Base-by-base conservation (phyloP, 35 echinoderm and acorn worm species). In the Strongylocentrotus purpuratus region DNA sequence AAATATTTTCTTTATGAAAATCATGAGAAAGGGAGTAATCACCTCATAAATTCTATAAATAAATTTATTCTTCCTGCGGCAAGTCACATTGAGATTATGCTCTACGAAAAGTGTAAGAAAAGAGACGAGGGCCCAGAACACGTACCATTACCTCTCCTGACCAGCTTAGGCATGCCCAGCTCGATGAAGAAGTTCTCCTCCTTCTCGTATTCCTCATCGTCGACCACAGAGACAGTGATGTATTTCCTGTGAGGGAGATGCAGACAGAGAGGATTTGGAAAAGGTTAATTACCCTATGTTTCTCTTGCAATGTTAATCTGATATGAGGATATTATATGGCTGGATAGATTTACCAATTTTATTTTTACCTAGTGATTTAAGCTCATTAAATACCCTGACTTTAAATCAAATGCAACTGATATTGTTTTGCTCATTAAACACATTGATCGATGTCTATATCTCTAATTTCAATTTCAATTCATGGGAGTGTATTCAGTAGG, bases 181-280 rank as follows among this genome's bases (percentile, higher is more conserved):
- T 99, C 97, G 32, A 99, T 96, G 94, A 95, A 97, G 96, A 99
- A 99, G 94, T 97, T 97, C 85, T 97, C 98, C 46, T 99, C 94
- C 95, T 99, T 99, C 92, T 99, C 98, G 93, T 99, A 99, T 90
- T 99, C 98, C 59, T 99, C 98, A 94, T 99, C 98, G 94, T 99
- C 98, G 90, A 99, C 94, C 46, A 99, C 97, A 32, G 88, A 94
- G 25, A 99, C 96, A 93, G 95, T 96, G 65, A 99, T 97, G 91
- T 96, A 97, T 96, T 99, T 97, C 97, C 98, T 99, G 95, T 22
- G 94, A 59, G 35, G 88, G 22, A 87, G 22, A 95, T 46, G 33
- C 25, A 86, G 31, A 94, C 12, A 46, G 46, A 95, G 9, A 87
- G 48, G 61, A 95, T 33, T 78, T 78, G 28, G 65, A 78, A 78